Evolutionary conservation across 2,113 vertebrate species (phyloP), one percentile per base, ranked within the genome.

Genomic region (Datnioides undecimradiatus): DNA sequence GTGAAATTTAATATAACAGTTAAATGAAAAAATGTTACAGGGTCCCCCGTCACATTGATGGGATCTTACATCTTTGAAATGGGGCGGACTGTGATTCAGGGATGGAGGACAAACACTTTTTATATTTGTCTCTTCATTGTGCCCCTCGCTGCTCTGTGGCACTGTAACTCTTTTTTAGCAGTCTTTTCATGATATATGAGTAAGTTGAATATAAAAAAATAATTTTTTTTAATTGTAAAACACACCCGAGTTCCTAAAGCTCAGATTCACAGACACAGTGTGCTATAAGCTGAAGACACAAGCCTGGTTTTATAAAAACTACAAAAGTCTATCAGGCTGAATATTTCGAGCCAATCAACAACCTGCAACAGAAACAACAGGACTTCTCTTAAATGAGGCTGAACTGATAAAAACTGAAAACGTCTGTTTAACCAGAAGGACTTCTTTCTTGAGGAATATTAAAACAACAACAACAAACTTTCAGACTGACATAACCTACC

Each of bases 1-100:
- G 63, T 63, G 63, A 83, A 83, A 77, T 58, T 27, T 46, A 66
- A 63, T 69, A 43, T 67, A 65, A 79, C 70, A 59, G 45, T 43
- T 33, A 27, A 43, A 55, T 41, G 2, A 17, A 52, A 60, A 45
- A 73, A 38, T 33, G 41, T 36, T 38, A 23, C 11, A 17, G 62
- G n/a, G 49, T 33, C 31, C 5, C 27, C 29, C 48, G 71, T 48
- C 52, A 49, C 38, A 27, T 19, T 48, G 57, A 49, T 25, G 21
- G 25, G 34, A 17, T 45, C 34, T 40, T 55, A 63, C 5, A 23
- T 29, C 17, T 74, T 23, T 1, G 0, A 63, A 54, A 65, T 43
- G n/a, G 2, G 41, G 40, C 31, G 16, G 19, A 62, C 21, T 58
- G 21, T 40, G 29, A 52, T 45, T 70, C 19, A 46, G 29, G 40